Evolutionary conservation across 1,140 invertebrate genomes (phyloP), one percentile per base, ranked within the genome.

Genomic region (Brachystomella parvula): DNA sequence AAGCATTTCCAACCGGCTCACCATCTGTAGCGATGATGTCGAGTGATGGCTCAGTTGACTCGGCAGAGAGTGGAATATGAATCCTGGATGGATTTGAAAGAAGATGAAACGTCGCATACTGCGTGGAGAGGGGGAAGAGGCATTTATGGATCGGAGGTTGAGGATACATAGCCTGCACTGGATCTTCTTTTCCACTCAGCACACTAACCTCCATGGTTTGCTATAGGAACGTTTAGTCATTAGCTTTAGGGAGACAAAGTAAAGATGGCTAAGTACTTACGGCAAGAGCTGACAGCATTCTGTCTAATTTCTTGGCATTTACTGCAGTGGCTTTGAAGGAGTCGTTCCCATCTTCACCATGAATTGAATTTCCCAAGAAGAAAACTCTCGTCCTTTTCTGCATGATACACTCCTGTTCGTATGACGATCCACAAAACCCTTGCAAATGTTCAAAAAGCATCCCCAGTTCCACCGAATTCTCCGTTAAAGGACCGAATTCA

Each of bases 141-240:
- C 56, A 70, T 6, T 56, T 17, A 44, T 73, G 71, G 21, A 73
- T 35, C 33, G 67, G 69, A 12, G 64, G 63, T 61, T 73, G 68
- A 26, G 71, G 71, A 17, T 68, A 31, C 71, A 73, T 73, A 39
- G 65, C 47, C 21, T 66, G 62, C 2, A 49, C 61, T 28, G 69
- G 66, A 49, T 73, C 71, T 17, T 44, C 47, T 53, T 64, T 58
- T 33, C 69, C 69, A 15, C 69, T 69, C n/a, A 73, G 17, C 19
- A 71, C 49, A 47, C 63, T 71, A 6, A 73, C 71, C 29, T 70
- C 68, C 66, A 67, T 69, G 32, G 71, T 70, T 63, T 44, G 30
- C 71, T 73, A 58, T 21, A 31, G 26, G n/a, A 3, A 39, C 53
- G 32, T 32, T 39, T 24, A 56, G 49, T 53, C 28, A 17, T 3